A percentile compares a stretch with the other conserved stretches of the same genome.
phyloP scores from a whole-genome alignment of 2,113 vertebrate genomes.

The Neofelis nebulosa region DNA sequence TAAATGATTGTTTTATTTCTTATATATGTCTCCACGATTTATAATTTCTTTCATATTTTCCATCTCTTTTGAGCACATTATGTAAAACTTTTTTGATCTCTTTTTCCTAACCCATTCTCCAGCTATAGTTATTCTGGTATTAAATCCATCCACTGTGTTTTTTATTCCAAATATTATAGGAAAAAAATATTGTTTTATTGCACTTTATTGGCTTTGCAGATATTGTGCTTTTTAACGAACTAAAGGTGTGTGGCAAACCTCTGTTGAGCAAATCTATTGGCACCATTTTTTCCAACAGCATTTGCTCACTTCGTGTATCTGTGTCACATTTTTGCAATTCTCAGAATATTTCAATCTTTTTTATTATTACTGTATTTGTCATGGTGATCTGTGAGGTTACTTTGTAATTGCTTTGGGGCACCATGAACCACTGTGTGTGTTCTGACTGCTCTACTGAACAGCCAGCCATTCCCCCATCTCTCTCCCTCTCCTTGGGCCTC shows the following conservation, averaged over 20 bases:
- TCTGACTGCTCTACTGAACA: not conserved
- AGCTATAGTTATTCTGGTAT: conserved; percentile 20
- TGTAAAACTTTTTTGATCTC: not conserved
- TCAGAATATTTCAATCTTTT: not conserved
- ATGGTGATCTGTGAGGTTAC: not conserved
- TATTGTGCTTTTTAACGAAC: not conserved
- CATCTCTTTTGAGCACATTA: conserved; percentile 16
- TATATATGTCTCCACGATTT: not conserved
- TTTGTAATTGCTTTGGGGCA: not conserved
- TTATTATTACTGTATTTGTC: not conserved
- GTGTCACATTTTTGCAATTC: not conserved
- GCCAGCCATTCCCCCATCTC: not conserved
- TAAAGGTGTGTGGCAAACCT: not conserved
- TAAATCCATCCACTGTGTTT: not conserved
- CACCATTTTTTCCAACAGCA: not conserved
- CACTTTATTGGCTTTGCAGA: not conserved
- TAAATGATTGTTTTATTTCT: not conserved
- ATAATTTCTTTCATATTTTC: conserved; percentile 30
- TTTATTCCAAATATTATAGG: conserved; percentile 19
- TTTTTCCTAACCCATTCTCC: conserved; percentile 24
- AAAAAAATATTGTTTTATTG: not conserved
- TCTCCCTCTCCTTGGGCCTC: not conserved
- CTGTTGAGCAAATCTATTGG: not conserved
- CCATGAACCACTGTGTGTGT: not conserved
- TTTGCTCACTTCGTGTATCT: not conserved